These are phyloP conservation scores for Hylia prasina DNA, from an alignment of 2,113 vertebrate genomes.

Conservation along the genomic window DNA sequence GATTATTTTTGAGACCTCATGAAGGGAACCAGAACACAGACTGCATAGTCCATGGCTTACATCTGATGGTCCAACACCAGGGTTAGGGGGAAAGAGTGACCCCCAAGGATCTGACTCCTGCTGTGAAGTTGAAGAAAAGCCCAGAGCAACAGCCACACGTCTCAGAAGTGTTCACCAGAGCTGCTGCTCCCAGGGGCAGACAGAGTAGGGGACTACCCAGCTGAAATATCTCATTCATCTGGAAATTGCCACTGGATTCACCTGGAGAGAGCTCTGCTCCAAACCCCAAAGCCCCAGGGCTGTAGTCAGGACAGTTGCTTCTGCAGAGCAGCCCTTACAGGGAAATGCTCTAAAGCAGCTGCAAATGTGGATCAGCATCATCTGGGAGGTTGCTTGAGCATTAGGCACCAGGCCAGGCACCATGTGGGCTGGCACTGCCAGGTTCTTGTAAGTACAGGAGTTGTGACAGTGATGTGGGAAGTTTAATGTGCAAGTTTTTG, in stretches of 20 bases:
- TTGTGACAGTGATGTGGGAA: not conserved
- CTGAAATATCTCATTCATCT: not conserved
- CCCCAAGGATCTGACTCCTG: not conserved
- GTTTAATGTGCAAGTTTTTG: not conserved
- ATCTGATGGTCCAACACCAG: not conserved
- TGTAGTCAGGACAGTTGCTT: not conserved
- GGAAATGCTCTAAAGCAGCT: not conserved
- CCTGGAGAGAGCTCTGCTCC: not conserved
- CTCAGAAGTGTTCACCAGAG: not conserved
- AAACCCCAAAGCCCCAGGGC: not conserved
- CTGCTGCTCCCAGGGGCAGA: not conserved
- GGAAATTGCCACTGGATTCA: not conserved
- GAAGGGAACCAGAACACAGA: not conserved
- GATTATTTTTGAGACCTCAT: not conserved
- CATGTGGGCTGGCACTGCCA: not conserved
- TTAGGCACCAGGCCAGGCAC: not conserved
- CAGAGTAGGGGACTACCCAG: not conserved
- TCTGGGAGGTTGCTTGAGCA: not conserved
- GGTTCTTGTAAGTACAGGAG: not conserved
- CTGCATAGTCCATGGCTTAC: not conserved
- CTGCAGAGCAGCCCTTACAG: not conserved
- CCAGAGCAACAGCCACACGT: not conserved
- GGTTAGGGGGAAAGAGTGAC: not conserved
- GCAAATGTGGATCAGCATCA: not conserved
- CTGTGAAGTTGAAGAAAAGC: not conserved